Evolutionary conservation across 35 echinoderm and acorn worm genomes (phyloP), one percentile per base, ranked within the genome.

Genomic region (Diadema setosum): DNA sequence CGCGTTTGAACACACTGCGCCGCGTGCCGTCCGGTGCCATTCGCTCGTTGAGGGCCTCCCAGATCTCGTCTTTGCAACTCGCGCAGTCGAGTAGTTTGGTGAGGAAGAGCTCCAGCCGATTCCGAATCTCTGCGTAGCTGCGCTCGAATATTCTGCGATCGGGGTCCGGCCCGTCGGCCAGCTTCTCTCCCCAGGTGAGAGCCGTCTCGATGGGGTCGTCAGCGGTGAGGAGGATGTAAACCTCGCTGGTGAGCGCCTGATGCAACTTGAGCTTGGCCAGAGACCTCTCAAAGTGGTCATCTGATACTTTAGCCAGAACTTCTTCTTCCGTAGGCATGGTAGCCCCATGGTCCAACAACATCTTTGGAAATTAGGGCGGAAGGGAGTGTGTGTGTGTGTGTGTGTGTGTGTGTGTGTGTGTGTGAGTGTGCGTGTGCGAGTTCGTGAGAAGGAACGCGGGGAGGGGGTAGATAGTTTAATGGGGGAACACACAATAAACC

Each of bases 181-280:
- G 44, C 18, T 20, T 36, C 41, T 73, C 39, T 17, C 84, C 84
- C 36, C 61, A 69, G 12, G 20, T 18, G 32, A 87, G 42, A 23
- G 56, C 56, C 59, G 84, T 87, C 23, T 87, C 61, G 37, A 87
- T 29, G 16, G 84, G 63, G 61, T 87, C 84, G 5, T 87, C 36
- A 12, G 84, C 44, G 2, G 84, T 70, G n/a, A 87, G 61, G 18
- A 87, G 58, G 60, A 87, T 70, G 84, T 87, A 87, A 5, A 65
- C 41, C 23, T 87, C 42, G 84, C 84, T 87, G 39, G 59, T 87
- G 24, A 69, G 43, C 8, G 84, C 35, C 24, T 87, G 35, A 42
- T 48, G 55, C 84, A 59, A 87, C 25, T 87, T 14, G 2, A 87
- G 60, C 16, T 24, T 15, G 27, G 84, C 84, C n/a, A 87, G 58